These are phyloP conservation scores for Acrobasis suavella DNA, from an alignment of 2,888 invertebrate species.

Conservation along the genomic window DNA sequence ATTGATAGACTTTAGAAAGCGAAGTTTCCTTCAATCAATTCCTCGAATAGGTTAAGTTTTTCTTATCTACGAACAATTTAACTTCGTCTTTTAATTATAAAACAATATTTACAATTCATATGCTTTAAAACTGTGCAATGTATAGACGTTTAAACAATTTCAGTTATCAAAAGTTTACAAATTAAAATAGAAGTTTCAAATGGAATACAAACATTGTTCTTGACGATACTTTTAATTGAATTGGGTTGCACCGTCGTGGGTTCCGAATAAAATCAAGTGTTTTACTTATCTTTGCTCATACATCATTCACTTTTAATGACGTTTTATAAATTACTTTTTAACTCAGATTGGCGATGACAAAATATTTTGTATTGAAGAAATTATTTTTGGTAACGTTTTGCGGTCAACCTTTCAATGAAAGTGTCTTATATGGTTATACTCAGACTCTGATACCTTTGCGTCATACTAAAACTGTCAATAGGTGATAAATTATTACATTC, in stretches of 20 bases:
- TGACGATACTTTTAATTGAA: conserved; percentile 25
- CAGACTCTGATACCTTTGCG: not conserved
- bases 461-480: not conserved
- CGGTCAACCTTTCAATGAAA: conserved; percentile 2
- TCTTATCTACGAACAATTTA: not conserved
- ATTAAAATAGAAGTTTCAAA: conserved; percentile 29
- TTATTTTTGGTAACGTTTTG: not conserved
- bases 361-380: conserved; percentile 13
- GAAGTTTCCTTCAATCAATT: no score
- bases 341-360: not conserved
- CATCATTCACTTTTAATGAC: conserved; percentile 43
- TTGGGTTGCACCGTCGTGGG: conserved; percentile 5
- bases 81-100: not conserved
- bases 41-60: not conserved
- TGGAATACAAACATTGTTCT: conserved; percentile 20
- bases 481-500: no score
- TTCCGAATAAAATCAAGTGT: conserved; percentile 30
- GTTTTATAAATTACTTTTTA: conserved; percentile 39
- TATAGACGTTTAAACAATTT: not conserved
- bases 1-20: no score
- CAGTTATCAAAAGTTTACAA: conserved; percentile 7
- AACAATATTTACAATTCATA: not conserved
- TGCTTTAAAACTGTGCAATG: not conserved
- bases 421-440: not conserved
- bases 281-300: conserved; percentile 48